phyloP scores from a whole-genome alignment of 2,888 invertebrate species.

The Drosophila siamana region DNA sequence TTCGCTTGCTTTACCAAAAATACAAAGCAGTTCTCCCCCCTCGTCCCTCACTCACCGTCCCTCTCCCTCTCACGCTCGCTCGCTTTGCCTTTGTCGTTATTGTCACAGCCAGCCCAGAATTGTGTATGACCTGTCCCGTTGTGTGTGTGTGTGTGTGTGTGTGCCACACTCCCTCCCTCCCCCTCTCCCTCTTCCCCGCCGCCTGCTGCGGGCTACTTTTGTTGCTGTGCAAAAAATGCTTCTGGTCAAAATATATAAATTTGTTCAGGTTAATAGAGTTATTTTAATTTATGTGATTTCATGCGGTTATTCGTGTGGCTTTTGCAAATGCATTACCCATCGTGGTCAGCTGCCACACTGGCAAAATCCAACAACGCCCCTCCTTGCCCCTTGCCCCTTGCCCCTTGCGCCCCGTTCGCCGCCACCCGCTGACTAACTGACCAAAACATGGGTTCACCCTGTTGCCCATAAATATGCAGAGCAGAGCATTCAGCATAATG shows the following conservation, averaged over 20 bases:
- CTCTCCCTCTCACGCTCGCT: background rate
- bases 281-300: slow-evolving; percentile 82
- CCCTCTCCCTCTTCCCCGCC: background rate
- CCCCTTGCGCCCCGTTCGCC: too few relatives aligned
- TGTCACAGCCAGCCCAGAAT: slow-evolving; percentile 48
- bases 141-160: slow-evolving; percentile 14
- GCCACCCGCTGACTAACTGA: slow-evolving; percentile 33
- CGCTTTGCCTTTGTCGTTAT: slow-evolving; percentile 30
- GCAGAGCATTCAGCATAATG: slow-evolving; percentile 44
- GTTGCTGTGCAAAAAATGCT: slow-evolving; percentile 37
- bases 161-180: background rate
- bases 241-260: slow-evolving; percentile 82
- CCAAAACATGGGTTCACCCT: background rate
- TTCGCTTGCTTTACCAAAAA: slow-evolving; percentile 64
- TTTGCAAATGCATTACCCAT: slow-evolving; percentile 75
- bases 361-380: background rate
- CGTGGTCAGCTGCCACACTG: slow-evolving; percentile 30
- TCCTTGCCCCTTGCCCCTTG: too few relatives aligned
- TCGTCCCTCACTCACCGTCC: too few relatives aligned
- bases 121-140: slow-evolving; percentile 16
- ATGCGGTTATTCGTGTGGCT: slow-evolving; percentile 79
- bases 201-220: background rate
- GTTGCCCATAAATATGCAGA: slow-evolving; percentile 53
- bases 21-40: slow-evolving; percentile 39
- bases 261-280: slow-evolving; percentile 84